Evolutionary conservation across 2,888 invertebrate genomes (phyloP), one percentile per base, ranked within the genome.

Genomic region (Elegia similella): DNA sequence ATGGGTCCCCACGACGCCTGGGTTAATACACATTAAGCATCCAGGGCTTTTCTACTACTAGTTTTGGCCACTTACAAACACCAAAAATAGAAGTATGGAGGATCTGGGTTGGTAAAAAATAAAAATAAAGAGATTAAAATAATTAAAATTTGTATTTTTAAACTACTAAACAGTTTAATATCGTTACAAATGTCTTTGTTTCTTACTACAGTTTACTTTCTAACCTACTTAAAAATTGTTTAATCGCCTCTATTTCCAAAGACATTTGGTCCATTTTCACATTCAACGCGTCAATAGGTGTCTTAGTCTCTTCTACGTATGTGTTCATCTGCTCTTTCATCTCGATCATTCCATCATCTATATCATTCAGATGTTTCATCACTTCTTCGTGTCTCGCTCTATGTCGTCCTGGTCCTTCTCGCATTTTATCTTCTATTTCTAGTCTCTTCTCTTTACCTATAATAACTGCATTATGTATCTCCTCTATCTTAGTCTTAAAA

Each of bases 211-310:
- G 52, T 62, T 84, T 90, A 64, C 73, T 84, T 58, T 90, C 89
- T 60, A 90, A 65, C 61, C 81, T 81, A 43, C 66, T 65, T 58
- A 90, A 77, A 59, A 85, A 76, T 42, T 75, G 71, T 58, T 88
- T 89, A 7, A 89, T 82, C 15, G 61, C 65, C 59, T 83, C 80
- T 42, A 91, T 75, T 63, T 90, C 90, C 42, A 80, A 43, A 1
- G 86, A 75, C 64, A 90, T 76, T 66, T 86, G 81, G 60, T 90
- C 87, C 55, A 91, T 73, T 69, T 88, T 90, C 0, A 79, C 75
- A 67, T 84, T 83, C 3, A 91, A 62, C 6, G 70, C 67, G 12
- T 85, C 82, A 30, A 88, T 62, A 1, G 80, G 76, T 7, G 67
- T 62, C 50, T 75, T 81, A 0, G 80, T 69, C 46, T 81, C 79